phyloP scores from a whole-genome alignment of 2,888 invertebrate species.

The Elegia similella region DNA sequence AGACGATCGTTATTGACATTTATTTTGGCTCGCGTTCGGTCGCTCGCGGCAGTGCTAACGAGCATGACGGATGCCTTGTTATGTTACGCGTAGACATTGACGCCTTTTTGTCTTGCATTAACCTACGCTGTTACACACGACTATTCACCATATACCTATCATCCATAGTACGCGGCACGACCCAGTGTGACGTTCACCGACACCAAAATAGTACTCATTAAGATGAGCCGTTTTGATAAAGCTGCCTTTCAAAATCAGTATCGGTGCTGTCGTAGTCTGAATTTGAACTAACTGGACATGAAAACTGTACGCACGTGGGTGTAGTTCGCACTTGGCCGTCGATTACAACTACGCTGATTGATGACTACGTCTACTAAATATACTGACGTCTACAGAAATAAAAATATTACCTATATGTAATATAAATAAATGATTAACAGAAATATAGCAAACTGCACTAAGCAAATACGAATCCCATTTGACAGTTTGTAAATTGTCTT shows the following conservation, averaged over 20 bases:
- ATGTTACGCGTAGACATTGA: constrained; percentile 50
- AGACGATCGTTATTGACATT: constrained; percentile 51
- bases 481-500: no score
- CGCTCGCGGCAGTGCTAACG: constrained; percentile 39
- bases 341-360: constrained; percentile 29
- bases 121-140: constrained; percentile 43
- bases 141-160: constrained; percentile 32
- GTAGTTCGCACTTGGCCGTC: constrained; percentile 31
- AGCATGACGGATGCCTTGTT: constrained; percentile 49
- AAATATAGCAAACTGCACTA: no score
- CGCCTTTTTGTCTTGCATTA: constrained; percentile 49
- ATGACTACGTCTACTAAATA: constrained; percentile 22
- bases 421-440: no score
- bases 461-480: no score
- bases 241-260: constrained; percentile 17
- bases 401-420: not conserved
- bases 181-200: constrained; percentile 42
- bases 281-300: constrained; percentile 25
- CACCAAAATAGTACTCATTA: constrained; percentile 52
- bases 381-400: constrained; percentile 4
- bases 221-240: constrained; percentile 43
- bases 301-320: constrained; percentile 29
- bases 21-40: constrained; percentile 51
- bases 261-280: not conserved
- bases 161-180: constrained; percentile 32